Evolutionary conservation across 2,797 vertebrate species (phyloP), one percentile per base, ranked within the genome.

Genomic region (Trachops cirrhosus): DNA sequence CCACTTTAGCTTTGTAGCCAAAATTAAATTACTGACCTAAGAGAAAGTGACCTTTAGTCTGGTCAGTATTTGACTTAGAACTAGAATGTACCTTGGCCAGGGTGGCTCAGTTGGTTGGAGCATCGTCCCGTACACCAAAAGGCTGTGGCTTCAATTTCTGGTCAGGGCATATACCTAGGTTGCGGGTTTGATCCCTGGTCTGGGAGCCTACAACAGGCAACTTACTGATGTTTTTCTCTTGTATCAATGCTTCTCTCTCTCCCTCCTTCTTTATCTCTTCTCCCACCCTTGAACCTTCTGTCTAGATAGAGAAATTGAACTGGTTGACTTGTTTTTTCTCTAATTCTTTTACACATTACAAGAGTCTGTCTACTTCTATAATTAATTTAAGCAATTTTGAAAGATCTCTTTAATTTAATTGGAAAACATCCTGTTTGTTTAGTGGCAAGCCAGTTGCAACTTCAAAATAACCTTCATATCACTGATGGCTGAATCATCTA

Each of bases 21-120:
- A 70, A 95, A 94, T 96, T 79, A 57, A 96, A 71, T 90, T 39
- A 54, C 12, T 87, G 73, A 54, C 34, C 44, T 87, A 75, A 95
- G 64, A 95, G 41, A 95, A 91, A 93, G 37, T 52, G 29, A 54
- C 62, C 67, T 89, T 46, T 44, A 80, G 39, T 24, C 39, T 92
- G 67, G 57, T 86, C 44, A 77, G 11, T 64, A 82, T 29, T 79
- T 87, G 94, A 89, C 87, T 95, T 89, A 68, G 39, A 91, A 90
- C 41, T 12, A 19, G 57, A 89, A 95, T 64, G 62, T n/a, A 32
- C 29, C 62, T 10, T n/a, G 62, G 59, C 59, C 59, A 62, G 59
- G 59, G 26, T 32, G 59, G 62, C 15, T 64, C 62, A 15, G 29
- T 62, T 62, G 29, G 32, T 32, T 64, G 62, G 62, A 64, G 32